A percentile compares a stretch with the other conserved stretches of the same genome.
phyloP scores from a whole-genome alignment of 2,113 vertebrate species.

The Arizona elegans region DNA sequence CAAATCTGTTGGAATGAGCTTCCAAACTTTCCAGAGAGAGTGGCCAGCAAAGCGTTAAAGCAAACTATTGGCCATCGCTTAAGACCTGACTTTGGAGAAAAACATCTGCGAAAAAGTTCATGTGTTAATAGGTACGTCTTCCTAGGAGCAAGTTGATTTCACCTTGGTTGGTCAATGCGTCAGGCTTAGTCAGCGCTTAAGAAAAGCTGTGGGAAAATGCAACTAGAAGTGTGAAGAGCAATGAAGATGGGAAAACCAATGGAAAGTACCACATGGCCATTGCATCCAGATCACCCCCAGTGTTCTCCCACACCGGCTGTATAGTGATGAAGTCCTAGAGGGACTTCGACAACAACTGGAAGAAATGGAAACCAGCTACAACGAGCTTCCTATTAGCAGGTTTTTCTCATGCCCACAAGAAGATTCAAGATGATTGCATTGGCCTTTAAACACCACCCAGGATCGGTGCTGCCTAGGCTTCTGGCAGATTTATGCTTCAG shows the following conservation, averaged over 20 bases:
- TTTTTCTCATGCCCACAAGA: background rate
- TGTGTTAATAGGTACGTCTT: constrained; percentile 58
- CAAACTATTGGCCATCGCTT: constrained; percentile 57
- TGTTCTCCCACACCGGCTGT: background rate
- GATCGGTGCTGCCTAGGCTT: background rate
- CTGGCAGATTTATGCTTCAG: background rate
- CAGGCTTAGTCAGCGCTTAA: background rate
- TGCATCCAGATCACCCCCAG: background rate
- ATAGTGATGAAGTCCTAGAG: background rate
- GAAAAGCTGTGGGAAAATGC: background rate
- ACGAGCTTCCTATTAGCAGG: background rate
- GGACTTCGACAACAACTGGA: background rate
- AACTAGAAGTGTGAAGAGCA: background rate
- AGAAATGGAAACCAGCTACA: background rate
- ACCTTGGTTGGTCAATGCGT: background rate
- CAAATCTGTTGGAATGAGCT: constrained; percentile 5
- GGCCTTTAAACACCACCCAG: background rate
- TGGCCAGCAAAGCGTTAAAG: constrained; percentile 50
- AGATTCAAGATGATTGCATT: background rate
- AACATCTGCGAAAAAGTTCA: constrained; percentile 46
- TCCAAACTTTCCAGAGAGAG: background rate
- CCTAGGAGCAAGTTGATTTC: constrained; percentile 9
- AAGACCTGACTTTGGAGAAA: constrained; percentile 57
- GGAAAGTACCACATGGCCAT: background rate
- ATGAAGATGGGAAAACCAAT: background rate